Percentiles rank a stretch among this genome's conserved stretches.
phyloP scores from a whole-genome alignment of 2,797 vertebrate genomes.

The Percopsis omiscomaycus region DNA sequence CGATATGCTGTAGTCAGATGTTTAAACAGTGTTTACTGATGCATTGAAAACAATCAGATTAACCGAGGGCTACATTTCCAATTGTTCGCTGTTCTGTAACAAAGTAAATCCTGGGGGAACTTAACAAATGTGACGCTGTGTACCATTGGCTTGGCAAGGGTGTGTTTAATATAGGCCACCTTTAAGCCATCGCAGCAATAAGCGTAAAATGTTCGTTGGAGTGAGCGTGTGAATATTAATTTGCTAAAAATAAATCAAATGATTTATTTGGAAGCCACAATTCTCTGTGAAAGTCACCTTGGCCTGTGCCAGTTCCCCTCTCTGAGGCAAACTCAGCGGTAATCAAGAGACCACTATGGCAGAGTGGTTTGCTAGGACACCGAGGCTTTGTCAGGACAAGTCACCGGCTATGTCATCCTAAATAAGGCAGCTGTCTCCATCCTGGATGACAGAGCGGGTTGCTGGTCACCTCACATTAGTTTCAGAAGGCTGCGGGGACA shows the following conservation, averaged over 20 bases:
- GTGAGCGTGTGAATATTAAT: background rate
- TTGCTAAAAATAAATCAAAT: background rate
- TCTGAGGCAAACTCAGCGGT: constrained; percentile 34
- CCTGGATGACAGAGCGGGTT: constrained; percentile 36
- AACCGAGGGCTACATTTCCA: constrained; percentile 36
- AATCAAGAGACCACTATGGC: constrained; percentile 34
- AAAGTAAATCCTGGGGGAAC: constrained; percentile 31
- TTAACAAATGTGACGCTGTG: background rate
- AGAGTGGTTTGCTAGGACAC: constrained; percentile 40
- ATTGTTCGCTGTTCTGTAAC: constrained; percentile 45
- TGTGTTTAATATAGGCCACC: background rate
- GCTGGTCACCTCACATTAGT: constrained; percentile 63
- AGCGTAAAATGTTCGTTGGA: background rate
- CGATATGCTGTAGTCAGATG: constrained; percentile 38
- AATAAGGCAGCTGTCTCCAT: constrained; percentile 40
- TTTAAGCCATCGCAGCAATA: background rate
- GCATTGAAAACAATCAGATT: constrained; percentile 63
- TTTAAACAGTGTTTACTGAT: constrained; percentile 56
- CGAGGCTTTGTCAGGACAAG: constrained; percentile 38
- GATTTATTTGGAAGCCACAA: constrained; percentile 4
- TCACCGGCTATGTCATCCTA: constrained; percentile 52
- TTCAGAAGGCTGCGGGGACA: constrained; percentile 42
- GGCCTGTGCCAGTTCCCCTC: constrained; percentile 15
- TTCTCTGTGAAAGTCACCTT: constrained; percentile 55
- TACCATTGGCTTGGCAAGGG: background rate